Base-by-base conservation (phyloP, 2,797 vertebrate genomes). In the Pseudochirops cupreus region DNA sequence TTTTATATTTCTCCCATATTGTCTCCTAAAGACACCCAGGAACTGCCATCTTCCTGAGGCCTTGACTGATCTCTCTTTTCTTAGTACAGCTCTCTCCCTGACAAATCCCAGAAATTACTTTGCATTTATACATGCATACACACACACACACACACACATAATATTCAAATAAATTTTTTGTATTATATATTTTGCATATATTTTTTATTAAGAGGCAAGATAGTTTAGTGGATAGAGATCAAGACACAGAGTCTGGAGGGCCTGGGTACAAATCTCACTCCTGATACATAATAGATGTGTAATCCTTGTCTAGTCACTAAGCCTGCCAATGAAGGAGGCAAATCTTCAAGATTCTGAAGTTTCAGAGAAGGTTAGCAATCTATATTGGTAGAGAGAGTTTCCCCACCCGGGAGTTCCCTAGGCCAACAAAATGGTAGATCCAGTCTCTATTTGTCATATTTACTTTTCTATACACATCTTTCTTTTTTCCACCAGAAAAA, bases 1-100 rank as follows among this genome's bases (percentile, higher is more conserved):
- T 96, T 97, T 98, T 97, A 96, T 97, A 98, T 98, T 97, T 97
- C 96, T 98, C 95, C 97, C 97, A 96, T 97, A 96, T 91, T 98
- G 97, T 98, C 98, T 98, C 93, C 95, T 92, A 90, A 97, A 98
- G 98, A 98, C 95, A 95, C 93, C n/a, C 92, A 93, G 96, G 87
- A 94, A 97, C 39, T 53, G 7, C 46, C n/a, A 31, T 29, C 26
- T 52, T 90, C 9, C 89, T 90, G 89, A 90, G 46, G 28, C 2
- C 89, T 90, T 50, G 52, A 29, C 90, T 53, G 28, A 55, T 55
- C 50, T 55, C 31, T 90, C 74, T 24, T 18, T 46, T 82, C 39
- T 87, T 26, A 87, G 39, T 9, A 91, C 13, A 54, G 28, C 16
- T 55, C 33, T 54, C 50, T 90, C 39, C 7, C 52, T 14, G 1